Percentiles rank a stretch among this genome's conserved stretches.
Evolutionary conservation across 2,888 invertebrate genomes (phyloP).

Genomic region (Copidosoma aretas): DNA sequence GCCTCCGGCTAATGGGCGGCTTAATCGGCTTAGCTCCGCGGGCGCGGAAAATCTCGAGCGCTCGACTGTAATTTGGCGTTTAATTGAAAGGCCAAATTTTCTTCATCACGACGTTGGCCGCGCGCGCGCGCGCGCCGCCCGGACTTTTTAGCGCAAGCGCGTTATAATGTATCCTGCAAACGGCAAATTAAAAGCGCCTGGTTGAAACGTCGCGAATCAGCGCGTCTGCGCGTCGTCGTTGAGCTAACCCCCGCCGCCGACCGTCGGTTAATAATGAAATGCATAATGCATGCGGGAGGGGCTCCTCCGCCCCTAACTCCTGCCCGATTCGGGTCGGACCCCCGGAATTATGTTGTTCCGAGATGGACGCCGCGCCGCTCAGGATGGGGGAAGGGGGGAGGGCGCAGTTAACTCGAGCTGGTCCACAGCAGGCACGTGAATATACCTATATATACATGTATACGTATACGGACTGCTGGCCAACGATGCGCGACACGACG

Average conservation of each 20-base stretch:
- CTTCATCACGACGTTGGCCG: background rate
- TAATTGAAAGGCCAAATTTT: background rate
- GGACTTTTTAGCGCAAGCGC: background rate
- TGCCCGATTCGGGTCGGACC: background rate
- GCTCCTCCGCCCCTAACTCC: background rate
- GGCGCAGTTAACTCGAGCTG: background rate
- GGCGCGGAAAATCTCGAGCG: background rate
- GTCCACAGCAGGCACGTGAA: too few relatives aligned
- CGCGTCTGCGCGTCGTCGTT: too few relatives aligned
- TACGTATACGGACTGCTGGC: background rate
- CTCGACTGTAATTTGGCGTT: background rate
- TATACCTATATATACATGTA: too few relatives aligned
- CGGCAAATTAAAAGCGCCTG: conserved; percentile 24
- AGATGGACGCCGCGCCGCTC: conserved; percentile 15
- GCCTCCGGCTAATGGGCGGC: background rate
- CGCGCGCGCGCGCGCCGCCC: background rate
- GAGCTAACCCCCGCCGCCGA: too few relatives aligned
- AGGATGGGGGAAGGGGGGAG: background rate
- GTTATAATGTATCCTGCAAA: too few relatives aligned
- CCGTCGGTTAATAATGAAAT: conserved; percentile 41
- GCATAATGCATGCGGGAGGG: conserved; percentile 41
- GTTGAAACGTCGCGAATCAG: too few relatives aligned
- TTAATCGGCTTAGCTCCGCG: background rate
- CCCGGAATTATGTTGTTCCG: conserved; percentile 22
- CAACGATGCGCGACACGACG: background rate